Percentiles rank a stretch among this genome's conserved stretches.
Evolutionary conservation across 2,888 invertebrate genomes (phyloP).

Genomic region (Drosophila flavopinicola): DNA sequence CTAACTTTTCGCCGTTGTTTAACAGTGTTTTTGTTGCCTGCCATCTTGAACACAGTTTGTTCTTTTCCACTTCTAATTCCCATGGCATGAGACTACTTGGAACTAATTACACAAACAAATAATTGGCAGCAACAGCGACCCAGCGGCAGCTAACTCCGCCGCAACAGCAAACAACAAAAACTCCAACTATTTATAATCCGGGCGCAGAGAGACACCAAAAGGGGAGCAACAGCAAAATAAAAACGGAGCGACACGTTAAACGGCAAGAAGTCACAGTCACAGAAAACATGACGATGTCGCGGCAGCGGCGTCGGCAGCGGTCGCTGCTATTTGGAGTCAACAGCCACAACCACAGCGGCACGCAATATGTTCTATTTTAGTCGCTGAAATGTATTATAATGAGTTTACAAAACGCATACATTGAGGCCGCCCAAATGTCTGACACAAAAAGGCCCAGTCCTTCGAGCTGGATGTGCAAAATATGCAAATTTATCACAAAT

Average conservation of each 20-base stretch:
- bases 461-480: slow-evolving; percentile 30
- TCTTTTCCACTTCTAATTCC: slow-evolving; percentile 60
- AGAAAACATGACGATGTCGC: slow-evolving; percentile 66
- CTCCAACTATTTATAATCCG: slow-evolving; percentile 68
- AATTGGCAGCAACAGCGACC: slow-evolving; percentile 55
- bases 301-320: slow-evolving; percentile 22
- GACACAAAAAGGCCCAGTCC: slow-evolving; percentile 40
- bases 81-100: slow-evolving; percentile 62
- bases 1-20: slow-evolving; percentile 72
- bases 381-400: slow-evolving; percentile 62
- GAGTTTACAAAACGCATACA: slow-evolving; percentile 46
- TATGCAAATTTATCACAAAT: slow-evolving; percentile 55
- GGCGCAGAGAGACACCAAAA: slow-evolving; percentile 39
- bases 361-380: slow-evolving; percentile 75
- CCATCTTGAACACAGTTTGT: slow-evolving; percentile 51
- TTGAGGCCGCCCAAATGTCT: slow-evolving; percentile 13
- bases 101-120: slow-evolving; percentile 68
- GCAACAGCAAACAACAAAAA: slow-evolving; percentile 35
- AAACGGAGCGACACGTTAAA: slow-evolving; percentile 45
- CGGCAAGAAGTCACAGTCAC: slow-evolving; percentile 48
- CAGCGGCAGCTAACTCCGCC: slow-evolving; percentile 46
- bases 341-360: slow-evolving; percentile 57
- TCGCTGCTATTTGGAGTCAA: slow-evolving; percentile 61
- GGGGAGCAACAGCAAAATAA: slow-evolving; percentile 41
- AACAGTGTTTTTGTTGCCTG: slow-evolving; percentile 38